Evolutionary conservation across 2,888 invertebrate species (phyloP), one percentile per base, ranked within the genome.

Genomic region (Caenorhabditis parvicauda): DNA sequence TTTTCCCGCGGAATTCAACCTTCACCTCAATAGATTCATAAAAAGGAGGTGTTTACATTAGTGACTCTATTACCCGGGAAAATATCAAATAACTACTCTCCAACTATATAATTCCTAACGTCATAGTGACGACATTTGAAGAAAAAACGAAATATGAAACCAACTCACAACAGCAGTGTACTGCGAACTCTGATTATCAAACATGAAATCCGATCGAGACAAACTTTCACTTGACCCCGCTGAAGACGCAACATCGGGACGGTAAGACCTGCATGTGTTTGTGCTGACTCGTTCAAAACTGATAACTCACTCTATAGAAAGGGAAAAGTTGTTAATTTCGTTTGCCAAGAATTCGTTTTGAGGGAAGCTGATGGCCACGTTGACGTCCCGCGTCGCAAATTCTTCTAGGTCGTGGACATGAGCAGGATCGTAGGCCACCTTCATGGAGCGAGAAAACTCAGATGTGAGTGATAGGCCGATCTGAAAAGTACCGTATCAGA

Each of bases 221-320:
- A 32, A n/a, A n/a, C 9, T n/a, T 12, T 12, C 9, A n/a, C 9
- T 32, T 32, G 35, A n/a, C n/a, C n/a, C 35, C 35, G 9, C 35
- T 4, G 47, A 43, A 3, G 53, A 42, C 1, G 66, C 61, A 4
- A 59, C 58, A 53, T 66, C 59, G 3, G 56, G 59, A 28, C 59
- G 54, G 25, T 54, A 57, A 2, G 59, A 51, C 17, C 64, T 60
- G 57, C 43, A 56, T 49, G 43, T 46, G 2, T 14, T 19, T 27
- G 3, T 22, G 32, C 28, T n/a, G n/a, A 35, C n/a, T 35, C 12
- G n/a, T n/a, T 35, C 35, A 35, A 12, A 35, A 14, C 35, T 14
- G n/a, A 29, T 3, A 37, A 50, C 57, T 51, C 17, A 62, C 62
- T 58, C 39, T 17, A 54, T 50, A 35, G 51, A 25, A 24, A 62